Base-by-base conservation (phyloP, 1,140 invertebrate species). In the Nymphalis io region DNA sequence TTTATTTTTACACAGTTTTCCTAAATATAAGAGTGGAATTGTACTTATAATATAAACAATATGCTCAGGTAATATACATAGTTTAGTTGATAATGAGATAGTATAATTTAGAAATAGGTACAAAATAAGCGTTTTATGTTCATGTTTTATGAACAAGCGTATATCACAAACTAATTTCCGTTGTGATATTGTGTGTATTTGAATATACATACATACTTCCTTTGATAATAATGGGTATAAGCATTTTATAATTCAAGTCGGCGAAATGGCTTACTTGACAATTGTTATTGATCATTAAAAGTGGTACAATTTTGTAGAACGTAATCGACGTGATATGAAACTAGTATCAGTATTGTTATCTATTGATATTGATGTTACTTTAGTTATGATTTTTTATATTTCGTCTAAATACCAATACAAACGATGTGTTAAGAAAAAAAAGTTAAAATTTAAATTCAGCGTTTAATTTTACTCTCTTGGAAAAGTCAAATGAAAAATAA, bases 341-440 rank as follows among this genome's bases (percentile, higher is more conserved):
- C 46, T 18, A 10, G 46, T 63, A 63, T 63, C 61, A 51, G 18
- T 55, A 27, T 27, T 27, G 51, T 55, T 55, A 55, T 55, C 51
- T 55, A 2, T 55, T 13, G 51, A 21, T 51, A 18, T 12, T 11
- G 5, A 13, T 20, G 40, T 42, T 2, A 15, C 12, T 42, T 18
- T 18, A 20, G 18, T 51, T 51, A 20, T 8, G n/a, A 51, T 21
- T 20, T 33, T 8, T 33, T 33, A 8, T 8, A 51, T 51, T 10
- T 18, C 18, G 3, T 10, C 46, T 2, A 20, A 20, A 51, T 51
- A 18, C 46, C 20, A 15, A n/a, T 42, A 42, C 4, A 13, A 42
- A 42, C 8, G 1, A 12, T 42, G 12, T 13, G 12, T 42, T 42
- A 42, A 0, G 40, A n/a, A 13, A 13, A 42, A 11, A 42, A 3